Evolutionary conservation across 2,888 invertebrate species (phyloP), one percentile per base, ranked within the genome.

Genomic region (Zygaena filipendulae): DNA sequence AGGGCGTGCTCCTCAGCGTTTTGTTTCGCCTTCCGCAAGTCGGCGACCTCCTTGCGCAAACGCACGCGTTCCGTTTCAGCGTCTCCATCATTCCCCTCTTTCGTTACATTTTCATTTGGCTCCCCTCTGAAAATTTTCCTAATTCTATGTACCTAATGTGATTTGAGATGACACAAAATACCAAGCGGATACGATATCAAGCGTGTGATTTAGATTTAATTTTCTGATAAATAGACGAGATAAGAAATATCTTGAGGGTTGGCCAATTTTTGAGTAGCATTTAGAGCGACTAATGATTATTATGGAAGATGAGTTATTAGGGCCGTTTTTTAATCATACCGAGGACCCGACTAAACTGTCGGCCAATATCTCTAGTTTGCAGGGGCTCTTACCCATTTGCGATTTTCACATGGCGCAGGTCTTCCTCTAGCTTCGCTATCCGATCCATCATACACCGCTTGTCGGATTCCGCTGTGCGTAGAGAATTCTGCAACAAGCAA

Each of bases 371-470:
- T n/a, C n/a, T n/a, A n/a, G n/a, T n/a, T n/a, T n/a, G n/a, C n/a
- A n/a, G n/a, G n/a, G n/a, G n/a, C n/a, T n/a, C n/a, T n/a, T 45
- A 74, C 75, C 71, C 61, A 34, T 57, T 63, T 38, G 59, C 41
- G 27, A 68, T 35, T 45, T 62, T 62, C 11, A 77, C 50, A 2
- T 51, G 23, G 23, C 86, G 84, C 43, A 88, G 62, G 49, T 88
- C 87, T 34, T 87, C 86, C 52, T 88, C 88, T 27, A 88, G 61
- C 54, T 87, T 87, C 14, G 69, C 61, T 25, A 88, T 80, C 16
- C 88, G 83, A 52, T 87, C 87, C 63, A 84, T 84, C 56, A 84
- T 83, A 39, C 85, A 83, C 42, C 84, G 83, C 53, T 84, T 85
- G 51, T 88, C 88, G 10, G 81, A 62, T 36, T 84, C 82, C 30